Conservation (phyloP, 1,140 invertebrate genomes). For the Lepidotrigona ventralis region DNA sequence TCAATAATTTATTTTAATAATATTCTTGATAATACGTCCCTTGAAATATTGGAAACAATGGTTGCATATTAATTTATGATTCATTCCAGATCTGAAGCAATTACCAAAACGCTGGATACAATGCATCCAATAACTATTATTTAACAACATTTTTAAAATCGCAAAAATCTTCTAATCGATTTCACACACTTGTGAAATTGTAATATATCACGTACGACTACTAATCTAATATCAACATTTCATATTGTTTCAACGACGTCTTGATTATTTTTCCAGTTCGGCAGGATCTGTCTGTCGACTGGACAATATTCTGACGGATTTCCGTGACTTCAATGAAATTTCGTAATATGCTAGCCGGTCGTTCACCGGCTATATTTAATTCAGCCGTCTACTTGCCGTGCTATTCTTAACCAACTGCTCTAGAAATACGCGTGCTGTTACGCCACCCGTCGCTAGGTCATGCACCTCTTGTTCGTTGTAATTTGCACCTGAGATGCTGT, state of each 20-base stretch:
- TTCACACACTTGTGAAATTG: no score
- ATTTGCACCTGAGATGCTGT: constrained; percentile 40
- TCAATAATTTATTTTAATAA: no score
- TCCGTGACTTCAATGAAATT: constrained; percentile 68
- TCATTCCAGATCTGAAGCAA: no score
- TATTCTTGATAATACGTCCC: no score
- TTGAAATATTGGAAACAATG: no score
- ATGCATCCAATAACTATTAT: no score
- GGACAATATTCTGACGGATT: not conserved
- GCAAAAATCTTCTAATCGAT: no score
- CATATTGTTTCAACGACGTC: no score
- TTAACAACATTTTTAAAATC: no score
- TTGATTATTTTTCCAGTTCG: not conserved
- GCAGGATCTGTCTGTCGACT: not conserved
- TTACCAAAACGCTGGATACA: no score
- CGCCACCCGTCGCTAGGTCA: constrained; percentile 54
- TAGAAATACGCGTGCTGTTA: constrained; percentile 72
- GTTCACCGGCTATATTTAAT: constrained; percentile 76
- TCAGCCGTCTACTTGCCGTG: constrained; percentile 71
- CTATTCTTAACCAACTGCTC: constrained; percentile 75
- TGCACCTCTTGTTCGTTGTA: constrained; percentile 54
- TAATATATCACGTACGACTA: not conserved
- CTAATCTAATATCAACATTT: not conserved
- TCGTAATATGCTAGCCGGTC: constrained; percentile 69
- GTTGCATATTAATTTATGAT: no score